Base-by-base conservation (phyloP, 1,140 invertebrate genomes). In the Hycleus phaleratus region DNA sequence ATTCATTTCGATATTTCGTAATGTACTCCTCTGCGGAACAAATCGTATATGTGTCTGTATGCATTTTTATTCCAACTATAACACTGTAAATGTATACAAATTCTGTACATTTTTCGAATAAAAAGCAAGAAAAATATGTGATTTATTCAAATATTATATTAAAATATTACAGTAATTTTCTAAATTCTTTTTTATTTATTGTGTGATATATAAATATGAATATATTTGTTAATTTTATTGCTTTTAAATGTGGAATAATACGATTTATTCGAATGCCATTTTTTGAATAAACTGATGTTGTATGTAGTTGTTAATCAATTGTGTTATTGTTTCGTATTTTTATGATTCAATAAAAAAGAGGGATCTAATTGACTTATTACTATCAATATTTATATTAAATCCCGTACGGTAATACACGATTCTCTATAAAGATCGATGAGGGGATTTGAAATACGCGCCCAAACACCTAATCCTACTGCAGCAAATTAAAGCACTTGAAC, bases 251-350 rank as follows among this genome's bases (percentile, higher is more conserved):
- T 42, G 49, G 11, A 42, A 26, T 44, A 52, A 52, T 38, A 43
- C 45, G 45, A 53, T 42, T 32, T 53, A 50, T 39, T 18, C 10
- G 10, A 10, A 46, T 32, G 51, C 40, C 51, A 53, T 32, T 5
- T 32, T 32, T 32, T 32, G 40, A 38, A 38, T 12, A 40, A 53
- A 25, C 38, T 38, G 46, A 46, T 53, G 51, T 52, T 53, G 42
- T 53, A 53, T 43, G 51, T 53, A 53, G 42, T 53, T 53, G 51
- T 53, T 53, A 32, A 44, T 53, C 40, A 44, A 32, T 46, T 53
- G 51, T 53, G 51, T 53, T 53, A 53, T 26, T 45, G 42, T 44
- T 53, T 53, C 46, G 51, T 53, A 53, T 53, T 53, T 53, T 53
- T 53, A 42, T 48, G 47, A 25, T 32, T 25, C 26, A 47, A 25